Percentiles rank a stretch among this genome's conserved stretches.
phyloP scores from a whole-genome alignment of 2,888 invertebrate species.

The Drosophila eohydei region DNA sequence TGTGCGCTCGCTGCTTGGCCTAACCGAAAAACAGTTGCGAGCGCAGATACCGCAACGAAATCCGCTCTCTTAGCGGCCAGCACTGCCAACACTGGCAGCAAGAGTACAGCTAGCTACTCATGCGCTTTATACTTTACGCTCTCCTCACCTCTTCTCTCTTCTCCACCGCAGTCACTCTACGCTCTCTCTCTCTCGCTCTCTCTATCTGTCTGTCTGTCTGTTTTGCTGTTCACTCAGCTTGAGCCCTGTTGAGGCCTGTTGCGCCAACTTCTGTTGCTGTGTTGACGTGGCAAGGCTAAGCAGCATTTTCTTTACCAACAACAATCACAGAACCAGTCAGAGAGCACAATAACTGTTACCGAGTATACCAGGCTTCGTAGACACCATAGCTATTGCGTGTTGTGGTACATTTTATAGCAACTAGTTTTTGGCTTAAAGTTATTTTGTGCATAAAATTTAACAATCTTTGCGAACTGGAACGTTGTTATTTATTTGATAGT shows the following conservation, averaged over 20 bases:
- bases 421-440: not conserved
- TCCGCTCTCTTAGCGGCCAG: constrained; percentile 35
- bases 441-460: not conserved
- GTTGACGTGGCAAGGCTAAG: constrained; percentile 19
- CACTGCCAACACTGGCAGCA: constrained; percentile 2
- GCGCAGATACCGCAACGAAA: constrained; percentile 17
- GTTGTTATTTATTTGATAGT: no score
- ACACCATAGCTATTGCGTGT: not conserved
- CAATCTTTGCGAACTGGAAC: no score
- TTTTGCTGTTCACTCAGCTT: not conserved
- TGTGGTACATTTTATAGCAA: not conserved
- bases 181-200: not conserved
- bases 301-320: constrained; percentile 22
- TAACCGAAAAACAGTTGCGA: constrained; percentile 18
- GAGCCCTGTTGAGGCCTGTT: constrained; percentile 16
- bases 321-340: not conserved
- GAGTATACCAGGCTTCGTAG: not conserved
- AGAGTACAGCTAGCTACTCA: constrained; percentile 10
- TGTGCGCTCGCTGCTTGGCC: constrained; percentile 20
- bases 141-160: not conserved
- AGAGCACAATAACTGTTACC: not conserved
- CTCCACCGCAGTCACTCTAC: not conserved
- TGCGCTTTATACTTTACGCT: not conserved
- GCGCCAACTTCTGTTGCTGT: constrained; percentile 9
- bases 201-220: not conserved